phyloP scores from a whole-genome alignment of 2,113 vertebrate genomes.

The Clarias gariepinus region DNA sequence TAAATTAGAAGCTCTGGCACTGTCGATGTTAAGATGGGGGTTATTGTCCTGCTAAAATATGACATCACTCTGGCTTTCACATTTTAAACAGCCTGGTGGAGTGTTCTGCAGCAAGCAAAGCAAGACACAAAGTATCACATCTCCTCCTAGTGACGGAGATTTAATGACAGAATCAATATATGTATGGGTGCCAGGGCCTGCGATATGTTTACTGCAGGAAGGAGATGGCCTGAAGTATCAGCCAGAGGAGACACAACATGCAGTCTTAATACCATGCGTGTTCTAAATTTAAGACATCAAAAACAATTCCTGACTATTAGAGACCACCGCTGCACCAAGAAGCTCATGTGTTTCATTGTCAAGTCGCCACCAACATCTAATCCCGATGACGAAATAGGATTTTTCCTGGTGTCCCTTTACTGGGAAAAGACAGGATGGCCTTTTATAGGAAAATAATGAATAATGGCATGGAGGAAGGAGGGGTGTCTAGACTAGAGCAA shows the following conservation, averaged over 20 bases:
- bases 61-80: slow-evolving; percentile 56
- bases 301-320: slow-evolving; percentile 7
- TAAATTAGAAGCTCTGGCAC: slow-evolving; percentile 55
- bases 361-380: background rate
- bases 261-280: slow-evolving; percentile 33
- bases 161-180: slow-evolving; percentile 78
- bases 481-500: background rate
- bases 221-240: slow-evolving; percentile 46
- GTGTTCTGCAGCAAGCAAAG: slow-evolving; percentile 63
- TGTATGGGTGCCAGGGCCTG: slow-evolving; percentile 73
- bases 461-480: background rate
- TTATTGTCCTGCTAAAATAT: slow-evolving; percentile 57
- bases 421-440: background rate
- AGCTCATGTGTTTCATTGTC: background rate
- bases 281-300: slow-evolving; percentile 8
- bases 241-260: slow-evolving; percentile 44
- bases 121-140: slow-evolving; percentile 55
- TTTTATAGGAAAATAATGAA: background rate
- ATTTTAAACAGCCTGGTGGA: slow-evolving; percentile 62
- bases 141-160: slow-evolving; percentile 69
- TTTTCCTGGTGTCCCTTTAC: background rate
- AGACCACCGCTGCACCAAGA: slow-evolving; percentile 18
- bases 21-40: slow-evolving; percentile 52
- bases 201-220: slow-evolving; percentile 69
- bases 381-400: background rate